Percentiles rank a stretch among this genome's conserved stretches.
Evolutionary conservation across 2,113 vertebrate species (phyloP).

Genomic region (Hyaena hyaena): DNA sequence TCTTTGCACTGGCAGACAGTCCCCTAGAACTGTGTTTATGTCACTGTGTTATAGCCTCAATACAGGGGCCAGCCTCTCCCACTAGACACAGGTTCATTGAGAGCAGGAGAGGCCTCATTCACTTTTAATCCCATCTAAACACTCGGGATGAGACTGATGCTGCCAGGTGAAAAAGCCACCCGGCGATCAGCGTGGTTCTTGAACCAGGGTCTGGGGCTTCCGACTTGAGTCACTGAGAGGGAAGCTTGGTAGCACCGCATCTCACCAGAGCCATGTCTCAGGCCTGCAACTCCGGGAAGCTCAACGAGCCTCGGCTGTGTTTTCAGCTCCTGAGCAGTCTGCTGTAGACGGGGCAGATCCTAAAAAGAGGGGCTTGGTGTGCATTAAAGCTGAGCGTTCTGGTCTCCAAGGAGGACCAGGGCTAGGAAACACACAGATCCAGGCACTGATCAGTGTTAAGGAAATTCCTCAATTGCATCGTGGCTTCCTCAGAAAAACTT

Average conservation of each 20-base stretch:
- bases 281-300: not conserved
- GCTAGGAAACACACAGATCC: not conserved
- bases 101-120: not conserved
- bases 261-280: not conserved
- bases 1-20: not conserved
- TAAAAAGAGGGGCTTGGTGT: not conserved
- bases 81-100: not conserved
- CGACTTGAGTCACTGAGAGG: no score
- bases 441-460: not conserved
- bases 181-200: no score
- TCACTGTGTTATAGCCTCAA: not conserved
- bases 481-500: not conserved
- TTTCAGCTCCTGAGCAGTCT: not conserved
- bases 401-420: not conserved
- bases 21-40: not conserved
- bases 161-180: not conserved
- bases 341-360: not conserved
- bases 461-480: not conserved
- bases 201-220: not conserved
- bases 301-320: not conserved
- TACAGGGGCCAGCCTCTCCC: not conserved
- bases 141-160: not conserved
- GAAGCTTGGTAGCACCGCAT: not conserved
- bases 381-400: not conserved
- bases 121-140: not conserved